These are phyloP conservation scores for Ephestia elutella DNA, from an alignment of 1,140 invertebrate genomes.

Conservation along the genomic window DNA sequence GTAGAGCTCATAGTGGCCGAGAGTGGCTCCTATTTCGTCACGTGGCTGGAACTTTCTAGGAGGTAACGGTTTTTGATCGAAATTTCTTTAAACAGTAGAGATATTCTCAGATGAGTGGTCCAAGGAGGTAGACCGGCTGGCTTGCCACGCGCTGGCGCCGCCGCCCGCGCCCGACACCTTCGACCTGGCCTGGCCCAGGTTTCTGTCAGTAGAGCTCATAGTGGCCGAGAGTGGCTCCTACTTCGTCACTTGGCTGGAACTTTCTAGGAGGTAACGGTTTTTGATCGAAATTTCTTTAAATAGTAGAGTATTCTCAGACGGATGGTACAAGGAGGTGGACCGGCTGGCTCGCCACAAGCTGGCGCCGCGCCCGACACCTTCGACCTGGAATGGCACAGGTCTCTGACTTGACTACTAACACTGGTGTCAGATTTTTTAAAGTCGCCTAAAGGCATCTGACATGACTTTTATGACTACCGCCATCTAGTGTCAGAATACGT, in stretches of 20 bases:
- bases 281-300: slow-evolving; percentile 27
- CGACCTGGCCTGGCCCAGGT: slow-evolving; percentile 77
- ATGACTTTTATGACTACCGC: too few relatives aligned
- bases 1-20: slow-evolving; percentile 86
- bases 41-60: slow-evolving; percentile 87
- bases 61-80: slow-evolving; percentile 50
- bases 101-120: slow-evolving; percentile 89
- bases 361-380: slow-evolving; percentile 76
- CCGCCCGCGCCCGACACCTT: slow-evolving; percentile 76
- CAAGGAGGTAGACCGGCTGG: slow-evolving; percentile 55
- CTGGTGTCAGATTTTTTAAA: too few relatives aligned
- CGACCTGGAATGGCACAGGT: slow-evolving; percentile 77
- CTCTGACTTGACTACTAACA: too few relatives aligned
- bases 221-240: slow-evolving; percentile 83
- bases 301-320: slow-evolving; percentile 89
- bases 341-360: slow-evolving; percentile 60
- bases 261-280: slow-evolving; percentile 76
- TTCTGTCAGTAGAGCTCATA: slow-evolving; percentile 85
- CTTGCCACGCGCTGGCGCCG: slow-evolving; percentile 64
- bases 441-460: too few relatives aligned
- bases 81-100: slow-evolving; percentile 75
- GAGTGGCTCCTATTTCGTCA: slow-evolving; percentile 82
- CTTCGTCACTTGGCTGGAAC: slow-evolving; percentile 88
- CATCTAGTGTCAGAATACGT: too few relatives aligned
- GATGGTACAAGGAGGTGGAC: slow-evolving; percentile 77